Evolutionary conservation across 2,888 invertebrate species (phyloP), one percentile per base, ranked within the genome.

Genomic region (Crocallis elinguaria): DNA sequence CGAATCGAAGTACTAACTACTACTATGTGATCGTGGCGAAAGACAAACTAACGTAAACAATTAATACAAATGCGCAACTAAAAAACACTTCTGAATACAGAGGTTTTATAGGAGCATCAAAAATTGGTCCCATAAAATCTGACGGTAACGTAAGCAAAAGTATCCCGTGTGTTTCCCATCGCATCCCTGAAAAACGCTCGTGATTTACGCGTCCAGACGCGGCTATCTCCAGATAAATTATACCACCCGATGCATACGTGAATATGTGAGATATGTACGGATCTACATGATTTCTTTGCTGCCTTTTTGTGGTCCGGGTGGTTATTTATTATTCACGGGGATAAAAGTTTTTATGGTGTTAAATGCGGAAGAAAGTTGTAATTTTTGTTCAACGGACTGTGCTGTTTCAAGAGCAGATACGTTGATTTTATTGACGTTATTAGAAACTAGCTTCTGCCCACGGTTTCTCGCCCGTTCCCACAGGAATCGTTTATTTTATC

Each of bases 191-290:
- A 54, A 53, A 54, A 48, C 27, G 21, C 37, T 54, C 69, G 77
- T 86, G 88, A 88, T 87, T 87, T 87, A 87, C 86, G 79, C 71
- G 69, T 57, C 69, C 77, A 77, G 75, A 66, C 77, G 75, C 67
- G 77, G 82, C 80, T 82, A 84, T 82, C 86, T 79, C 37, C 62
- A 77, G 82, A 86, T 86, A 84, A 85, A 82, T 84, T 84, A 86
- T 79, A 73, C 73, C 74, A 75, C 76, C 71, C 71, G 75, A 77
- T 80, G 84, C 82, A 82, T 75, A 74, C 75, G 78, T 70, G 80
- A 75, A 80, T 79, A 79, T 78, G 78, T 81, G 81, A 83, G 75
- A 75, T 80, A 84, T 77, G 72, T 53, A 57, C 39, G 39, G 35
- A 45, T 56, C 55, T 53, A 54, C 49, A 62, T 59, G 46, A 56